Evolutionary conservation across 2,113 vertebrate genomes (phyloP), one percentile per base, ranked within the genome.

Genomic region (Pteruthius melanotis): DNA sequence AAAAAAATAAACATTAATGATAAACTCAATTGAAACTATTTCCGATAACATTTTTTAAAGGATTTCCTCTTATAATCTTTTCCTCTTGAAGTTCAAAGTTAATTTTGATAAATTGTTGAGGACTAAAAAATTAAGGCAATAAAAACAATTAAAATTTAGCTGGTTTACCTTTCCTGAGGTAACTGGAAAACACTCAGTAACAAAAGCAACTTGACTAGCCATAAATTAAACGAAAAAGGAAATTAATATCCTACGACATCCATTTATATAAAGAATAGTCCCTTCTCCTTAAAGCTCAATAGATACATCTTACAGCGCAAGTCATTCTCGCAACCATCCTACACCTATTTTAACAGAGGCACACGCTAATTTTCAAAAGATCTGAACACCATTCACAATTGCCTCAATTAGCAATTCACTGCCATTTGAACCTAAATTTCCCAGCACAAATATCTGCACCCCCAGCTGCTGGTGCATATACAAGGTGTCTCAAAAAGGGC

Each of bases 251-350:
- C n/a, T 63, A 64, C 60, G 52, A 30, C 26, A 85, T 10, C 10
- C 5, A 31, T 61, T 65, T 66, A 33, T 37, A 52, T 72, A 44
- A 69, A n/a, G 2, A 76, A 26, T 1, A 66, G 13, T 19, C n/a
- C 18, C 20, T 74, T 65, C n/a, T 70, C 45, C 47, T 52, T 17
- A 52, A 11, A 80, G 33, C 44, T 75, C 49, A 60, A 63, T 8
- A 28, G 4, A 35, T 7, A 42, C 0, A 0, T 23, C 50, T 0
- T 8, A 60, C 64, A 13, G 57, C 37, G 13, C 11, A 64, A 17
- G 22, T 54, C 10, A 18, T 76, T 75, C 44, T 75, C 53, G 53
- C 65, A 56, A 31, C 11, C 23, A 39, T 13, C 28, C 61, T 26
- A 44, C 1, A 0, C 40, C n/a, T 37, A 5, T 56, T 76, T 69